Conservation (phyloP, 2,797 vertebrate genomes). For the Atherinosoma microstoma region DNA sequence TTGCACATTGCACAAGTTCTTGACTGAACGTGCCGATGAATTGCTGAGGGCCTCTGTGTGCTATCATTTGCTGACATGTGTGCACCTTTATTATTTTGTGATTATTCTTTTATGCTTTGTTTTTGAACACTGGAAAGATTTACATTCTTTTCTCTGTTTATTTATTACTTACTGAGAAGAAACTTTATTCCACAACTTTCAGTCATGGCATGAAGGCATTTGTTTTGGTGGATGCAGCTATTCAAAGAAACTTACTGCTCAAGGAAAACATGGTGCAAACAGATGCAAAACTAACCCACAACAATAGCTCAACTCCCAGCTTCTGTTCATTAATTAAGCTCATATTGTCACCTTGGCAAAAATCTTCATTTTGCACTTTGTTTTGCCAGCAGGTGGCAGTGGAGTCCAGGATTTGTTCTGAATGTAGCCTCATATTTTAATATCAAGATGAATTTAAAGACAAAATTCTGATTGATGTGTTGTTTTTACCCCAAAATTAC, state of each 20-base stretch:
- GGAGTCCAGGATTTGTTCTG: background rate
- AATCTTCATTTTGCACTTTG: background rate
- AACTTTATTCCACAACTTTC: background rate
- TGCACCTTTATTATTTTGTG: background rate
- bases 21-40: background rate
- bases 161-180: too few species aligned
- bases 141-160: background rate
- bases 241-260: too few species aligned
- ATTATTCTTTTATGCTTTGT: background rate
- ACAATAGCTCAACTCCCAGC: too few species aligned
- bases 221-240: background rate
- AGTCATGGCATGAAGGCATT: background rate
- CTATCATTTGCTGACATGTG: background rate
- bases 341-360: background rate
- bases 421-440: background rate
- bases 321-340: background rate
- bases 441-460: too few species aligned
- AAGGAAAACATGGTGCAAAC: background rate
- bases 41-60: background rate
- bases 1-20: background rate
- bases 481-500: too few species aligned
- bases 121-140: background rate
- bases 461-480: too few species aligned
- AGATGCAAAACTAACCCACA: background rate
- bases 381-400: conserved; percentile 17